Evolutionary conservation across 1,140 invertebrate species (phyloP), one percentile per base, ranked within the genome.

Genomic region (Drosophila pallidifrons): DNA sequence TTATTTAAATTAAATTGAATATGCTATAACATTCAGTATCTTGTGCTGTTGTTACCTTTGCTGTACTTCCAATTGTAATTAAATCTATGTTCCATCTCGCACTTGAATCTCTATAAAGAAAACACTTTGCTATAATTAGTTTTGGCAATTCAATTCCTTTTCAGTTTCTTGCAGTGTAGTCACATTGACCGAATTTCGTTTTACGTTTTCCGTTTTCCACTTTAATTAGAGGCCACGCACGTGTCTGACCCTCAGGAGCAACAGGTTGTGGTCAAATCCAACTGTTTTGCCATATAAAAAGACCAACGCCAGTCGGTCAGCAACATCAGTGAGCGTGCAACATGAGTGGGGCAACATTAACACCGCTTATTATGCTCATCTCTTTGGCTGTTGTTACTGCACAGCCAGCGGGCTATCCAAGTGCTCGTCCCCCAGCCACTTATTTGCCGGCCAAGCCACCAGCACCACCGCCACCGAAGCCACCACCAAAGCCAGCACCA

Each of bases 161-260:
- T 43, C 5, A 54, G 11, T 63, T 76, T 80, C 60, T 51, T n/a
- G 51, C 65, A 79, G 78, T 79, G 81, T 38, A 76, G 30, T 85
- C 61, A 63, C 75, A 55, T 64, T 87, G 83, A 64, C 85, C 83
- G 64, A 87, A 80, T 88, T 85, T 43, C n/a, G 32, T 7, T 65
- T 66, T 60, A 47, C 38, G 49, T 73, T 69, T 72, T 57, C 65
- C 38, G 49, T 73, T 69, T 72, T 57, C 65, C 38, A 63, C 51
- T 87, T 35, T 66, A 71, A 67, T 63, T 35, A 61, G 54, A 66
- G 43, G 60, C 49, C 47, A 38, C 28, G 67, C 61, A 86, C 83
- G 85, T 81, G 81, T 57, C 68, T 68, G 75, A 65, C 58, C 59
- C 65, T 54, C 46, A 65, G 69, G 77, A 63, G 64, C 49, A 66